Percentiles rank a stretch among this genome's conserved stretches.
Evolutionary conservation across 2,113 vertebrate species (phyloP).

Genomic region (Calypte anna): DNA sequence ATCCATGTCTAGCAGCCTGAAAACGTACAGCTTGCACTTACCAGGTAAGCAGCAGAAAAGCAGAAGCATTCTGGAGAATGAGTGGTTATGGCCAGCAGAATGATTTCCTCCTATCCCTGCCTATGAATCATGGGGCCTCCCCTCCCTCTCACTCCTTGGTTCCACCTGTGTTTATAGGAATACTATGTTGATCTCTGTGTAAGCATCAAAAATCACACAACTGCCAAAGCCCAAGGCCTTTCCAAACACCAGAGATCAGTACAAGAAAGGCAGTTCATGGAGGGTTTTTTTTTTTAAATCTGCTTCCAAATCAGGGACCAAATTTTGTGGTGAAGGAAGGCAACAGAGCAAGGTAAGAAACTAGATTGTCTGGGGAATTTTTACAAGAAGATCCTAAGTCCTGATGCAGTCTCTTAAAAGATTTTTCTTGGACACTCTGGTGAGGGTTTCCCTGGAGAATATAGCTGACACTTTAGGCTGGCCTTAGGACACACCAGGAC

Average conservation of each 20-base stretch:
- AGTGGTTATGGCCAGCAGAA: background rate
- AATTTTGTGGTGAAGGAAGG: background rate
- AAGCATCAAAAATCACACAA: constrained; percentile 26
- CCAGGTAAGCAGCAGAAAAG: background rate
- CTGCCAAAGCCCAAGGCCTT: constrained; percentile 14
- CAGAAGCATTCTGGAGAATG: background rate
- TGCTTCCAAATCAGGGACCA: constrained; percentile 6
- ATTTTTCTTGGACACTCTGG: background rate
- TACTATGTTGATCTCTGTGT: background rate
- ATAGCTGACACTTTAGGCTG: background rate
- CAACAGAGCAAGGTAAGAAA: background rate
- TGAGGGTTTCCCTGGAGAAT: background rate
- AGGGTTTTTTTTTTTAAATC: background rate
- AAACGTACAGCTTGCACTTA: background rate
- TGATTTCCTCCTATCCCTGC: background rate
- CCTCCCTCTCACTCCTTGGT: background rate
- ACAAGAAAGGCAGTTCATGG: background rate
- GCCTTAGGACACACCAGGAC: background rate
- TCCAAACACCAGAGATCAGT: background rate
- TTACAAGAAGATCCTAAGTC: constrained; percentile 20
- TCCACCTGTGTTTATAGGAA: constrained; percentile 47
- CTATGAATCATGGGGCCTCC: background rate
- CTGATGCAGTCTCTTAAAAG: background rate
- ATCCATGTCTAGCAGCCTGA: rapidly evolving
- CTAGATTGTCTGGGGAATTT: background rate